Conservation (phyloP, 1,140 invertebrate species). For the Hydropsyche tenuis region DNA sequence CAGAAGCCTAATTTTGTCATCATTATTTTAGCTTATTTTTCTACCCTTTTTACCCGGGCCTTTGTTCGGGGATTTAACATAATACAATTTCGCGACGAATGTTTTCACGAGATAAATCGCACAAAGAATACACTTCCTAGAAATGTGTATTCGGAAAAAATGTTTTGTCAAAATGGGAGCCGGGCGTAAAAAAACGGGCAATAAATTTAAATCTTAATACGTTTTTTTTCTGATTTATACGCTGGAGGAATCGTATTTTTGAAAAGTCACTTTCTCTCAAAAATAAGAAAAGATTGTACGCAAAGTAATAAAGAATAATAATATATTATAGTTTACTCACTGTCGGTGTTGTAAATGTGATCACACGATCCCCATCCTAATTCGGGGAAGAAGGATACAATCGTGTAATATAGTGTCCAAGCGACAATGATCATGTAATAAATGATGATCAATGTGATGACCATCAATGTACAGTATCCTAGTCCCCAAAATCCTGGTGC, state of each 20-base stretch:
- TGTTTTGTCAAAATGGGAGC: conserved; percentile 4
- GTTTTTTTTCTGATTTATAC: background rate
- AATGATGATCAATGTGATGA: conserved; percentile 79
- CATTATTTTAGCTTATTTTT: conserved; percentile 14
- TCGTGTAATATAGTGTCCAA: conserved; percentile 80
- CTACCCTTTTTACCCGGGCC: background rate
- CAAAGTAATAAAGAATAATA: background rate
- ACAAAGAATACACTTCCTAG: background rate
- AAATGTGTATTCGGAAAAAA: conserved; percentile 1
- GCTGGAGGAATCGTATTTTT: background rate
- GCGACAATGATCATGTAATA: conserved; percentile 86
- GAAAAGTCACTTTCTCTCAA: background rate
- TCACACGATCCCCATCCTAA: conserved; percentile 76
- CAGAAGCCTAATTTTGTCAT: background rate
- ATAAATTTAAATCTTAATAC: conserved; percentile 22
- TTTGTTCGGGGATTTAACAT: conserved; percentile 21
- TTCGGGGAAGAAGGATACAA: conserved; percentile 70
- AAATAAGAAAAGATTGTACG: background rate
- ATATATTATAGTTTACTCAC: conserved; percentile 57
- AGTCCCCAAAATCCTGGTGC: conserved; percentile 69
- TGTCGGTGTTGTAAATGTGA: conserved; percentile 72
- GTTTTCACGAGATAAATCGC: conserved; percentile 19
- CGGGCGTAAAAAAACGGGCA: background rate
- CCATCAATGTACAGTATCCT: conserved; percentile 74
- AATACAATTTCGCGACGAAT: conserved; percentile 22